Conservation (phyloP, 2,113 vertebrate genomes). For the Mellivora capensis region DNA sequence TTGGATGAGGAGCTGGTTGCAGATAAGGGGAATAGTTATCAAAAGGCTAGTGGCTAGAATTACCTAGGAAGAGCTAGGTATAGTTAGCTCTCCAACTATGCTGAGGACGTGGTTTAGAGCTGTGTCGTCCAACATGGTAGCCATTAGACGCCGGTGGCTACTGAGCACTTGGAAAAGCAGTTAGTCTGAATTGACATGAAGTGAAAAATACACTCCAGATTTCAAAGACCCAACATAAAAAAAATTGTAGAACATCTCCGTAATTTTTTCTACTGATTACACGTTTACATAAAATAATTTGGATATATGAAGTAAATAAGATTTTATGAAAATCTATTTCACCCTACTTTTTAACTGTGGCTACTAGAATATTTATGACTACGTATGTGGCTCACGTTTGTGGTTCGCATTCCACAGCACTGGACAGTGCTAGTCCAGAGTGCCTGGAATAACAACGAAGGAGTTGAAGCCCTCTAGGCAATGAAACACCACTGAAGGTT, state of each 20-base stretch:
- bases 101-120: background rate
- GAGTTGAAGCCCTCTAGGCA: background rate
- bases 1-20: constrained; percentile 12
- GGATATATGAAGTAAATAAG: constrained; percentile 23
- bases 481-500: background rate
- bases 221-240: constrained; percentile 12
- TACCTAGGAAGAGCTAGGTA: background rate
- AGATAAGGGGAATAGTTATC: background rate
- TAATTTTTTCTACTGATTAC: background rate
- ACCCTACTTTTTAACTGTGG: constrained; percentile 20
- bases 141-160: background rate
- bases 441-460: background rate
- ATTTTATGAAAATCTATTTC: constrained; percentile 19
- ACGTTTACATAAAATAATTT: constrained; percentile 16
- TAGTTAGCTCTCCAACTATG: background rate
- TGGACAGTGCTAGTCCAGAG: background rate
- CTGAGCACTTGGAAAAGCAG: background rate
- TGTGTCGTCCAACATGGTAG: background rate
- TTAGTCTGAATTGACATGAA: background rate
- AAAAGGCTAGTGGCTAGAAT: background rate
- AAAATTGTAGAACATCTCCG: background rate
- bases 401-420: constrained; percentile 17
- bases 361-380: constrained; percentile 28
- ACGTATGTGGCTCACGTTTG: background rate
- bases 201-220: constrained; percentile 9